Evolutionary conservation across 2,888 invertebrate species (phyloP).

Genomic region (Abrostola triplasia): DNA sequence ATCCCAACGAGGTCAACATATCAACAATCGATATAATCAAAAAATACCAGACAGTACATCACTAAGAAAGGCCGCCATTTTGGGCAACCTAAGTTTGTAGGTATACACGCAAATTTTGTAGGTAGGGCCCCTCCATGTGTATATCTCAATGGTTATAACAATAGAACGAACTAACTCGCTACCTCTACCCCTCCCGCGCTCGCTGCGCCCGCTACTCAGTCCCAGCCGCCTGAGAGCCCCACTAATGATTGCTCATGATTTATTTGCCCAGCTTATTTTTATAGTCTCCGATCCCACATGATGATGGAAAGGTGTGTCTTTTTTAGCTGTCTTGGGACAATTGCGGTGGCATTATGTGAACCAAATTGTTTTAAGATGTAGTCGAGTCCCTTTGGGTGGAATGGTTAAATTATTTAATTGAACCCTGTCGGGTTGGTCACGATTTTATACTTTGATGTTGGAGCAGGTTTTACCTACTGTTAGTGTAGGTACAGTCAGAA

Average conservation of each 20-base stretch:
- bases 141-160: too few species aligned
- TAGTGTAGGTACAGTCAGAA: too few species aligned
- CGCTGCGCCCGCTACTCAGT: constrained; percentile 38
- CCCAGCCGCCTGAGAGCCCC: constrained; percentile 59
- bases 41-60: too few species aligned
- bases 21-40: too few species aligned
- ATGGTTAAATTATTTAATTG: constrained; percentile 4
- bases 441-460: constrained; percentile 1
- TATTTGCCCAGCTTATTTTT: constrained; percentile 82
- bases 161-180: too few species aligned
- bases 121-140: too few species aligned
- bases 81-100: too few species aligned
- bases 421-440: not conserved
- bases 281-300: constrained; percentile 71
- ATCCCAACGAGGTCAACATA: too few species aligned
- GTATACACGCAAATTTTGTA: too few species aligned
- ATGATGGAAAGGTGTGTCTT: constrained; percentile 70
- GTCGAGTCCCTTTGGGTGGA: constrained; percentile 3
- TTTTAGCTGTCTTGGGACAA: constrained; percentile 41
- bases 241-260: constrained; percentile 86
- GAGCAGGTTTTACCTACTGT: too few species aligned
- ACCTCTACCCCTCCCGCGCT: constrained; percentile 33
- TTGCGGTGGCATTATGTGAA: constrained; percentile 21
- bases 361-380: constrained; percentile 22
- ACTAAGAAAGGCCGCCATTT: too few species aligned